These are phyloP conservation scores for Ptilonorhynchus violaceus DNA, from an alignment of 2,113 vertebrate species.

Conservation along the genomic window DNA sequence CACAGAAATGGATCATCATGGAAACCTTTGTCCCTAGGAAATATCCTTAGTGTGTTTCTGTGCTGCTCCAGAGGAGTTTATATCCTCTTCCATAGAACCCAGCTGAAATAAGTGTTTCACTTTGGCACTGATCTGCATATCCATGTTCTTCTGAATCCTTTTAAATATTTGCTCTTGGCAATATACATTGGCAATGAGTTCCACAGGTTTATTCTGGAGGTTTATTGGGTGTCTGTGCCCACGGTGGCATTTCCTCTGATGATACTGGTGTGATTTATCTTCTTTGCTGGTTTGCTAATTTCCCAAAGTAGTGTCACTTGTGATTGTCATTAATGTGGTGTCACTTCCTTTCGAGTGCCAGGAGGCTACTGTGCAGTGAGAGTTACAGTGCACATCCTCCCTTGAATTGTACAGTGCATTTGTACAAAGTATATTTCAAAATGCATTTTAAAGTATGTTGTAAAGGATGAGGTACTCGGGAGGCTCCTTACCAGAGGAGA, in stretches of 20 bases:
- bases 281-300: background rate
- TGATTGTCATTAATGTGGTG: background rate
- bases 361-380: background rate
- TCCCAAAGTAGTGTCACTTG: background rate
- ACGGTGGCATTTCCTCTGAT: background rate
- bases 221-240: background rate
- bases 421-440: background rate
- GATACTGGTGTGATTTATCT: fast-evolving
- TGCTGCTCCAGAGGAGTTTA: background rate
- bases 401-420: background rate
- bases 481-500: fast-evolving
- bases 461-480: background rate
- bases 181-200: background rate
- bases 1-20: background rate
- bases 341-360: background rate
- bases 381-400: background rate
- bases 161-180: background rate
- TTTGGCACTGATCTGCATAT: fast-evolving
- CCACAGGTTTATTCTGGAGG: background rate
- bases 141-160: background rate
- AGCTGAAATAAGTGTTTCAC: background rate
- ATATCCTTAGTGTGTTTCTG: background rate
- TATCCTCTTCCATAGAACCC: background rate
- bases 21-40: background rate
- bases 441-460: background rate